These are phyloP conservation scores for Pseudococcus viburni DNA, from an alignment of 2,888 invertebrate genomes.

Conservation along the genomic window DNA sequence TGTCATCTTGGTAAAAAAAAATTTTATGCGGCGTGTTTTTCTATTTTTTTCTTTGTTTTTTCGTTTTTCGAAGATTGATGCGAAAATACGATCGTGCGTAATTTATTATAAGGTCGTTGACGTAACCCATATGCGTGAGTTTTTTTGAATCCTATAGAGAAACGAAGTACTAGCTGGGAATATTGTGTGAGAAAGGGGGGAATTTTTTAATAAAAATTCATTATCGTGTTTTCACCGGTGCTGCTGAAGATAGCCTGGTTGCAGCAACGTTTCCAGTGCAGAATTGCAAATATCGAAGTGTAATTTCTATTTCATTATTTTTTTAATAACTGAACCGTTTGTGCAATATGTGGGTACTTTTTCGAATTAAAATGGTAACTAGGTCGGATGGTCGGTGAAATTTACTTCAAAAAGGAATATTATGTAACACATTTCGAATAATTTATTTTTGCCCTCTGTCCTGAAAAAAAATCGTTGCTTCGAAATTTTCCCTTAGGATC, in stretches of 20 bases:
- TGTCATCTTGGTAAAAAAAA: neutral
- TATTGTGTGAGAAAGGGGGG: too few relatives aligned
- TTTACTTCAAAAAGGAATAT: too few relatives aligned
- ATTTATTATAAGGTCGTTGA: neutral
- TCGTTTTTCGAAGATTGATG: neutral
- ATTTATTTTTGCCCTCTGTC: too few relatives aligned
- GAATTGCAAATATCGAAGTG: neutral
- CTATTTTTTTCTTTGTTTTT: neutral
- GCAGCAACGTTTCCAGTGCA: neutral
- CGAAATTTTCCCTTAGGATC: too few relatives aligned
- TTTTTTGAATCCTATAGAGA: neutral
- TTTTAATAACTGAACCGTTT: too few relatives aligned
- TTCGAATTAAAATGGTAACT: too few relatives aligned
- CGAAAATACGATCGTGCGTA: neutral
- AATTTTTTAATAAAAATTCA: slow-evolving; percentile 7
- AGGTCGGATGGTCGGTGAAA: too few relatives aligned
- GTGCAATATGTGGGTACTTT: too few relatives aligned
- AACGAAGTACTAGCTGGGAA: too few relatives aligned
- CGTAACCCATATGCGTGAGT: neutral
- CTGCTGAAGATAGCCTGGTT: neutral
- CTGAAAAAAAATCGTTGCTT: too few relatives aligned
- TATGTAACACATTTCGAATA: too few relatives aligned
- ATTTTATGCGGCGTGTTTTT: too few relatives aligned
- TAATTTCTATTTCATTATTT: neutral
- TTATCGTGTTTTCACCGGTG: neutral